Conservation (phyloP, 1,140 invertebrate genomes). For the Popillia japonica region DNA sequence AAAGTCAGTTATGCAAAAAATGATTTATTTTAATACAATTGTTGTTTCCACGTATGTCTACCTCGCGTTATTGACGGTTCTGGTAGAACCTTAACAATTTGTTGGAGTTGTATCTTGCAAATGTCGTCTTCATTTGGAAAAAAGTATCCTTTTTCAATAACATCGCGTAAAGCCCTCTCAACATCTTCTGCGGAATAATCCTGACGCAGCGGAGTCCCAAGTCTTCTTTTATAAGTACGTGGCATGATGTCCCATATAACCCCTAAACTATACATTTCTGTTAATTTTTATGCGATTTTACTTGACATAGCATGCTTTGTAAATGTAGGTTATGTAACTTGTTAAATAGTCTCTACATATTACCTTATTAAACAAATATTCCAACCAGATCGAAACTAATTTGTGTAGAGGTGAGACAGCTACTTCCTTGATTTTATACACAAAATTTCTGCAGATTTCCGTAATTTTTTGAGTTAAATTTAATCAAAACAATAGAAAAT, state of each 20-base stretch:
- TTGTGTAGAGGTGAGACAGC: neutral
- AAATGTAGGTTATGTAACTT: neutral
- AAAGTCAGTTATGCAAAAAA: neutral
- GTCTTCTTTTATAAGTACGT: neutral
- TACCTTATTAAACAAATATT: neutral
- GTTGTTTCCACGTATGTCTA: neutral
- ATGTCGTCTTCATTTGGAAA: conserved; percentile 1
- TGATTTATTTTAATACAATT: neutral
- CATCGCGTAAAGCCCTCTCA: neutral
- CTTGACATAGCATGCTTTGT: neutral
- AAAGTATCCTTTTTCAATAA: neutral
- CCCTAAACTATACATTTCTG: too few species aligned
- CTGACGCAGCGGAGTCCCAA: neutral
- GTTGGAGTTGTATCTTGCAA: neutral
- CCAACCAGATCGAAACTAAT: neutral
- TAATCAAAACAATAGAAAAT: neutral
- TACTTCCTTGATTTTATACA: neutral
- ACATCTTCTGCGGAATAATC: neutral
- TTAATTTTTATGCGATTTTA: neutral
- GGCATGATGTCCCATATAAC: too few species aligned
- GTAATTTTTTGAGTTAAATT: neutral
- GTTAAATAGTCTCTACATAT: neutral
- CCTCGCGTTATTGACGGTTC: conserved; percentile 1
- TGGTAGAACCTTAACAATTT: conserved; percentile 1
- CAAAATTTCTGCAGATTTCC: neutral